Conservation (phyloP, 2,888 invertebrate genomes). For the Nomada hirtipes region DNA sequence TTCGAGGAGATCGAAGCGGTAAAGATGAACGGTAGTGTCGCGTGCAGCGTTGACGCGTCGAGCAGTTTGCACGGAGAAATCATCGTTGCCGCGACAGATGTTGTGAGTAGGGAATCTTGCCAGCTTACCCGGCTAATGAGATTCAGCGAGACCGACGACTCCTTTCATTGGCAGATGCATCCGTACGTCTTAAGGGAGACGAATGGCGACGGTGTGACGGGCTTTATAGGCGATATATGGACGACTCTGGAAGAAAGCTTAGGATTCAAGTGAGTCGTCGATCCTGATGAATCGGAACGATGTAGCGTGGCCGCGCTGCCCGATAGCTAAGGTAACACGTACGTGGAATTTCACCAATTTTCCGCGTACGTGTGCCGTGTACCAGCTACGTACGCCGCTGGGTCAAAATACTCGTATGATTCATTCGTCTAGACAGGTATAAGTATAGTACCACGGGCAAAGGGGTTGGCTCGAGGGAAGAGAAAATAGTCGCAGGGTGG, state of each 20-base stretch:
- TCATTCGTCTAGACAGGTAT: slow-evolving; percentile 75
- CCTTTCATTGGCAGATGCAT: slow-evolving; percentile 70
- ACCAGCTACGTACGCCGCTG: slow-evolving; percentile 63
- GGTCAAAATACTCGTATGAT: slow-evolving; percentile 73
- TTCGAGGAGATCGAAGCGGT: slow-evolving; percentile 70
- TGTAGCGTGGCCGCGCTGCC: slow-evolving; percentile 15
- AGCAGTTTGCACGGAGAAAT: slow-evolving; percentile 75
- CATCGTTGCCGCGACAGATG: slow-evolving; percentile 77
- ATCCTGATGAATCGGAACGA: not conserved
- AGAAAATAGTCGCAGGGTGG: slow-evolving; percentile 42
- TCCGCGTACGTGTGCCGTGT: slow-evolving; percentile 51
- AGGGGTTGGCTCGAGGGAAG: slow-evolving; percentile 37
- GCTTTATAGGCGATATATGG: slow-evolving; percentile 84
- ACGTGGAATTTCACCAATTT: slow-evolving; percentile 71
- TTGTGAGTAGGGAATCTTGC: slow-evolving; percentile 68
- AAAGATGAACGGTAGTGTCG: slow-evolving; percentile 58
- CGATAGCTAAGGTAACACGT: slow-evolving; percentile 29
- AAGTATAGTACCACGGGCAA: slow-evolving; percentile 66
- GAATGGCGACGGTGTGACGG: slow-evolving; percentile 76
- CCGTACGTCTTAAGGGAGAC: slow-evolving; percentile 80
- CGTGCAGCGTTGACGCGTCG: slow-evolving; percentile 70
- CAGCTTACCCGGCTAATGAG: no score
- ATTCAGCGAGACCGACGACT: no score
- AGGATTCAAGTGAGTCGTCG: slow-evolving; percentile 79
- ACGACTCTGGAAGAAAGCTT: slow-evolving; percentile 78